phyloP scores from a whole-genome alignment of 92 coral and sea anemone species.

The Zoanthus gigantus region DNA sequence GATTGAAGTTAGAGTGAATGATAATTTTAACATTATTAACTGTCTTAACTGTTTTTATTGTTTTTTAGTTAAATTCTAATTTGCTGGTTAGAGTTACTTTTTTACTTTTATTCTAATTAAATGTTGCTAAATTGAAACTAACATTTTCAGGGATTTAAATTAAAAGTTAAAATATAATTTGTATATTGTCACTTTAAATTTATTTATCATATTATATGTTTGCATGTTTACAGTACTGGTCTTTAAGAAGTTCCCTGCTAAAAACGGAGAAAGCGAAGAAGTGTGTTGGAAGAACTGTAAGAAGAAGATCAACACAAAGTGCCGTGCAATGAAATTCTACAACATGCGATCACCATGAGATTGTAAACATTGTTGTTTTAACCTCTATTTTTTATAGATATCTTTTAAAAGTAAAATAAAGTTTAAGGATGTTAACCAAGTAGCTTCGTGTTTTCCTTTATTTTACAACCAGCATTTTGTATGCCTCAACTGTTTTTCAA shows the following conservation, averaged over 20 bases:
- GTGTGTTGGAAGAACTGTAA: conserved; percentile 14
- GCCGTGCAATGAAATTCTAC: conserved; percentile 5
- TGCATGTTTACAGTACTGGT: conserved; percentile 5
- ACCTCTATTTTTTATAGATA: too few species aligned
- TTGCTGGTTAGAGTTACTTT: neutral
- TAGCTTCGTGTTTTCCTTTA: too few species aligned
- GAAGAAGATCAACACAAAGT: conserved; percentile 20
- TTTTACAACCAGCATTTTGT: too few species aligned
- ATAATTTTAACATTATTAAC: neutral
- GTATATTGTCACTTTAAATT: neutral
- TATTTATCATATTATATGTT: neutral
- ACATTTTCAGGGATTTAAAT: neutral
- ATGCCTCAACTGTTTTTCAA: too few species aligned
- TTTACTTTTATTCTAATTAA: neutral
- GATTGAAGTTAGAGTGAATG: neutral
- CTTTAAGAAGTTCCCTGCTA: conserved; percentile 15
- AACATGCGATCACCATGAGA: conserved; percentile 7
- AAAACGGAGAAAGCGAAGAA: neutral
- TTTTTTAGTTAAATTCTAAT: neutral
- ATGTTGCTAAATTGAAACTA: neutral
- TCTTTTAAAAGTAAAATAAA: too few species aligned
- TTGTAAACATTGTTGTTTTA: too few species aligned
- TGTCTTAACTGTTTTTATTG: neutral
- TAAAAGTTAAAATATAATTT: neutral
- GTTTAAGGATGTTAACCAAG: too few species aligned